These are phyloP conservation scores for Donacobius atricapilla DNA, from an alignment of 2,113 vertebrate genomes.

Conservation along the genomic window DNA sequence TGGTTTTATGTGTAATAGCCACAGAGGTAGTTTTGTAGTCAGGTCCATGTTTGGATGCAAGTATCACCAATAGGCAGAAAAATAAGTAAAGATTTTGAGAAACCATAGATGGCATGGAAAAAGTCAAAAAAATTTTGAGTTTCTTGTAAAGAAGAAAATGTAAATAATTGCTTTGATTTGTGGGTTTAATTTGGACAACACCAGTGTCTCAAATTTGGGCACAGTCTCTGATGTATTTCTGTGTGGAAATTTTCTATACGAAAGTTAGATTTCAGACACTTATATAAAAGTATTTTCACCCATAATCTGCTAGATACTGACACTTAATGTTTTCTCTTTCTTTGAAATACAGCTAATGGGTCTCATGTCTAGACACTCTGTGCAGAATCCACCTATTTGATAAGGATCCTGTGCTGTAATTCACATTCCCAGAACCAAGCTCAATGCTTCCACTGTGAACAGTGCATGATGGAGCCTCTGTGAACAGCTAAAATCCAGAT, in stretches of 20 bases:
- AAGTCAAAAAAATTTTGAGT: background rate
- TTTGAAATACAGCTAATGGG: background rate
- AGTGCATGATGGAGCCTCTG: background rate
- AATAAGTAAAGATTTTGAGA: background rate
- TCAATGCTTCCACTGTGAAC: background rate
- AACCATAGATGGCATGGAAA: background rate
- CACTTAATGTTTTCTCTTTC: background rate
- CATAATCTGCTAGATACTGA: background rate
- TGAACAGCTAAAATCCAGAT: background rate
- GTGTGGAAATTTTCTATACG: background rate
- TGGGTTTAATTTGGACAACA: background rate
- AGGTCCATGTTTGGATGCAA: background rate
- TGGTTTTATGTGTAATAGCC: background rate
- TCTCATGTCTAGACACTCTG: background rate
- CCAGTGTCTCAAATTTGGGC: background rate
- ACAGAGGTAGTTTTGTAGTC: background rate
- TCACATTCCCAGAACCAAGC: background rate
- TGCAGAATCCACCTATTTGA: background rate
- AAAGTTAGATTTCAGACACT: background rate
- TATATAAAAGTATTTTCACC: background rate
- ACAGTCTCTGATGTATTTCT: background rate
- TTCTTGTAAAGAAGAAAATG: background rate
- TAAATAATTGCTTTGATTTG: background rate
- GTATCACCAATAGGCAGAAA: background rate
- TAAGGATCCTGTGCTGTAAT: background rate